Base-by-base conservation (phyloP, 2,888 invertebrate species). In the Vandiemenella viatica region DNA sequence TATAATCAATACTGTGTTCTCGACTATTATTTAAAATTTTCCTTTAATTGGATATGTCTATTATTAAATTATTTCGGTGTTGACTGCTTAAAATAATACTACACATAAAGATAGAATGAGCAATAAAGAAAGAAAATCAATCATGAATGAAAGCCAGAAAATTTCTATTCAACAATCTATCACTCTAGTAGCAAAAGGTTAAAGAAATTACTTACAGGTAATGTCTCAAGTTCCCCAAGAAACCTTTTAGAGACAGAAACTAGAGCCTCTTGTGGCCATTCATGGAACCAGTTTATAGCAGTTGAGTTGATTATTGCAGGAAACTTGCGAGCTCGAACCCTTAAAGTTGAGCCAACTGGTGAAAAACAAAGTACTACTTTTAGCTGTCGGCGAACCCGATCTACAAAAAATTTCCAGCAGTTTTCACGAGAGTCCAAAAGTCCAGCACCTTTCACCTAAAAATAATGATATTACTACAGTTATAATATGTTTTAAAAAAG, bases 381-480 rank as follows among this genome's bases (percentile, higher is more conserved):
- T 22, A 88, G 66, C 64, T 88, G 91, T 55, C 84, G 80, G 48
- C 93, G 77, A 18, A 96, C 95, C 61, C 92, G 77, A 63, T 95
- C 93, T 60, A 96, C 90, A 67, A 96, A 96, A 68, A 92, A 96
- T 67, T 88, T 90, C 96, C 95, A 96, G 65, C 95, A 95, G 61
- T 89, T 92, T 70, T 96, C 95, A 56, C 92, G 74, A 0, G 91
- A 87, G 64, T 96, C 96, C 43, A 87, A 76, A 59, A 93, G 69
- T 18, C 95, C 95, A 19, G 90, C 83, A 21, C 90, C 83, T 73
- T 85, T 86, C 0, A 83, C 80, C 76, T 76, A 52, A 32, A 60
- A 53, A 21, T 13, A 46, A 47, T n/a, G 20, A 8, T 1, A 22
- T 6, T 3, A 21, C n/a, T 16, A 6, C 7, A 5, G 16, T 17